Evolutionary conservation across 2,113 vertebrate genomes (phyloP).

Genomic region (Coregonus clupeaformis): DNA sequence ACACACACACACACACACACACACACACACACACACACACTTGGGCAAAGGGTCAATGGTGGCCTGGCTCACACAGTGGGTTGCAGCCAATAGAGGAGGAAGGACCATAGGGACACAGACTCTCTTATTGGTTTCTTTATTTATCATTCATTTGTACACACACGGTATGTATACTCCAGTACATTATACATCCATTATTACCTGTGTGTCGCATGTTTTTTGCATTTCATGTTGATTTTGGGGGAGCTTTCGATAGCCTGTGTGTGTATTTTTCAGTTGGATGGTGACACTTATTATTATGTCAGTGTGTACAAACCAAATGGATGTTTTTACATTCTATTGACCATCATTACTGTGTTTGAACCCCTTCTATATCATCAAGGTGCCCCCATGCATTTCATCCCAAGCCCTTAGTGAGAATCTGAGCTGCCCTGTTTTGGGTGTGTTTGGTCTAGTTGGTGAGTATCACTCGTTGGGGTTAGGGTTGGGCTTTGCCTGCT

Average conservation of each 20-base stretch:
- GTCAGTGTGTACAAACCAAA: not conserved
- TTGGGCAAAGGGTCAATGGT: no score
- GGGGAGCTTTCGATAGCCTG: constrained; percentile 2
- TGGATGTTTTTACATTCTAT: constrained; percentile 35
- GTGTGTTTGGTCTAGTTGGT: constrained; percentile 58
- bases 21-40: no score
- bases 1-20: no score
- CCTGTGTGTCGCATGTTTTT: constrained; percentile 2
- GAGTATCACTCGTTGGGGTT: constrained; percentile 66
- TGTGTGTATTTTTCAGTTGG: not conserved
- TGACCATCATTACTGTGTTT: constrained; percentile 65
- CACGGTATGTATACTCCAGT: not conserved
- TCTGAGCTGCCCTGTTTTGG: constrained; percentile 65
- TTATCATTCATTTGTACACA: not conserved
- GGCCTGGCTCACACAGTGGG: no score
- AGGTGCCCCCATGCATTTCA: constrained; percentile 74
- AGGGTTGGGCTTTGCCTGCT: constrained; percentile 35
- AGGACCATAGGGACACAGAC: no score
- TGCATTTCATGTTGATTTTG: constrained; percentile 21
- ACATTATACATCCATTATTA: no score
- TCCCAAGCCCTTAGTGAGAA: constrained; percentile 71
- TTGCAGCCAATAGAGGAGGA: no score
- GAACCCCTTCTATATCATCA: constrained; percentile 68
- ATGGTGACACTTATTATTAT: no score
- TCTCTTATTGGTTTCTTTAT: no score